Base-by-base conservation (phyloP, 2,113 vertebrate species). In the Cyphomyrus discorhynchus region DNA sequence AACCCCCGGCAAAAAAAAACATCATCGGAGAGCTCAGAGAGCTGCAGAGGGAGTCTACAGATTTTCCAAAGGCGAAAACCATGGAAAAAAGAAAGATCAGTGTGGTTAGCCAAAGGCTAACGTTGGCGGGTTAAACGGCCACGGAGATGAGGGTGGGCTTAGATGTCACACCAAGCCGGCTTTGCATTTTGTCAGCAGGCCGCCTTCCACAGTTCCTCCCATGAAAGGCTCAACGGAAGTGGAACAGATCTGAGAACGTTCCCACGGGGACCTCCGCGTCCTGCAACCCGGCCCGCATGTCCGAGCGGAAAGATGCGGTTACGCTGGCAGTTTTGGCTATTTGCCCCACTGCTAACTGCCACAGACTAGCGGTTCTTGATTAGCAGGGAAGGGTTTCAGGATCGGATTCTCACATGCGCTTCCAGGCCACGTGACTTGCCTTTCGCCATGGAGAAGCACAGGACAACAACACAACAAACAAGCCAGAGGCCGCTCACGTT, bases 281-380 rank as follows among this genome's bases (percentile, higher is more conserved):
- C 13, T 31, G 24, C 7, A 10, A 24, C 46, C 84, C 9, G 1
- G 21, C 7, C 62, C 47, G 85, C 24, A 50, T 10, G 50, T 53
- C 85, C 21, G 3, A 86, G 35, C 5, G 17, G 82, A 45, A 47
- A 56, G 49, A 87, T 19, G 13, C 0, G 31, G 62, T 70, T 70
- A 70, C 21, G 56, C 35, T 66, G 87, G 47, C 24, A 47, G 47
- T 31, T 53, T 86, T 4, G 47, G 49, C 21, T 50, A 47, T 50
- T 17, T 19, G n/a, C 49, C 27, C 50, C 89, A 90, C 91, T 89
- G 93, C 87, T 94, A 91, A 90, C 5, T 88, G 89, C 88, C 88
- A 90, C 90, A 91, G 90, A 47, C 92, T 94, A 93, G 93, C 89
- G 90, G 92, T 86, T 89, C 93, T 92, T 95, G 94, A 95, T 94